These are phyloP conservation scores for Sthenelais limicola DNA, from an alignment of 2,888 invertebrate species.

Conservation along the genomic window DNA sequence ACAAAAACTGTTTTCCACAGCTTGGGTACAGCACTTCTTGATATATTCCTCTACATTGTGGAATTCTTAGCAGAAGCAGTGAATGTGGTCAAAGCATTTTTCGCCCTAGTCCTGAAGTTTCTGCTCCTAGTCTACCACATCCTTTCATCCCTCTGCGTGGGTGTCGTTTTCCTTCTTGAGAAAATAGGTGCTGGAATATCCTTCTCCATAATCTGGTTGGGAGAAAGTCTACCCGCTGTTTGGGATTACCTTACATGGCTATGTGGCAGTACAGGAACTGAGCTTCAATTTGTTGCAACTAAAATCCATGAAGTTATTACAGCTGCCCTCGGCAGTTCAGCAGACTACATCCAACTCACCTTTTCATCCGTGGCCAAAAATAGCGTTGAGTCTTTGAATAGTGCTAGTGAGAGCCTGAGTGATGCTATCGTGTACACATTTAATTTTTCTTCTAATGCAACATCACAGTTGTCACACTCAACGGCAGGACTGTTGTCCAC, in stretches of 20 bases:
- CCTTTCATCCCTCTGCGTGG: neutral
- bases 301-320: neutral
- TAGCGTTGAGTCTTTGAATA: neutral
- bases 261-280: slow-evolving; percentile 1
- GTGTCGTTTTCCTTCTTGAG: neutral
- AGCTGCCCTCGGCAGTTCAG: too few relatives aligned
- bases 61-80: slow-evolving; percentile 33
- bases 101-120: slow-evolving; percentile 20
- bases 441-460: too few relatives aligned
- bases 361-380: neutral
- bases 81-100: neutral
- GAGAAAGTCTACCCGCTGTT: neutral
- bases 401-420: slow-evolving; percentile 14
- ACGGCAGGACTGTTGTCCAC: too few relatives aligned
- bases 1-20: slow-evolving; percentile 3
- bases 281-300: neutral
- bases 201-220: neutral
- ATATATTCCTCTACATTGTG: slow-evolving; percentile 30
- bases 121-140: slow-evolving; percentile 7
- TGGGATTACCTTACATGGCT: neutral
- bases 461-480: too few relatives aligned
- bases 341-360: neutral
- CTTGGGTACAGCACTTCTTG: neutral
- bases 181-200: neutral
- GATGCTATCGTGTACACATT: too few relatives aligned